These are phyloP conservation scores for Stratiolaelaps scimitus DNA, from an alignment of 1,140 invertebrate species.

Conservation along the genomic window DNA sequence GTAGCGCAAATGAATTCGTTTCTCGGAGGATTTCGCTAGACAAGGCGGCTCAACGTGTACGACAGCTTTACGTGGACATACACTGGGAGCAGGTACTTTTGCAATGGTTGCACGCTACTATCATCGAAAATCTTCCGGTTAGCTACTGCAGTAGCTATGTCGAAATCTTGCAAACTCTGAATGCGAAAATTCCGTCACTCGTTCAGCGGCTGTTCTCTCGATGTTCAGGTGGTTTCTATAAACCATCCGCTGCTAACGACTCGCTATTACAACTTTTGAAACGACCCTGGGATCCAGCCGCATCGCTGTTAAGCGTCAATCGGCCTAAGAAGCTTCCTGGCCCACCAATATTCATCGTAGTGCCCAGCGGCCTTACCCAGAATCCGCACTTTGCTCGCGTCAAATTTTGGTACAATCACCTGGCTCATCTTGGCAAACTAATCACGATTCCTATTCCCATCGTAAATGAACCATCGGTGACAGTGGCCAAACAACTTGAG, in stretches of 20 bases:
- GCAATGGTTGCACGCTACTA: conserved; percentile 62
- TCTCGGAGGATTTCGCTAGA: conserved; percentile 37
- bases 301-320: conserved; percentile 45
- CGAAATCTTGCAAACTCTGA: conserved; percentile 62
- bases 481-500: conserved; percentile 32
- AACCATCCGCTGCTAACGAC: conserved; percentile 43
- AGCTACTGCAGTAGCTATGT: conserved; percentile 60
- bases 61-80: conserved; percentile 52
- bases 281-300: conserved; percentile 61
- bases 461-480: conserved; percentile 30
- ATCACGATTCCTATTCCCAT: conserved; percentile 47
- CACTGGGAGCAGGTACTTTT: conserved; percentile 56
- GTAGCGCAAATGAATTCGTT: background rate
- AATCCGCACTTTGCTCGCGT: conserved; percentile 47
- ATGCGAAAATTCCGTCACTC: conserved; percentile 47
- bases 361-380: conserved; percentile 49
- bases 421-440: conserved; percentile 55
- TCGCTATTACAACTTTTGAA: conserved; percentile 55
- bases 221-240: conserved; percentile 24
- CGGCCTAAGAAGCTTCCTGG: conserved; percentile 57
- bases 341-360: conserved; percentile 56
- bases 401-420: conserved; percentile 55
- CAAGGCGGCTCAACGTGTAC: conserved; percentile 40
- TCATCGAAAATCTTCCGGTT: conserved; percentile 54
- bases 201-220: conserved; percentile 27